Percentiles rank a stretch among this genome's conserved stretches.
phyloP scores from a whole-genome alignment of 1,140 invertebrate genomes.

The Drosophila persimilis region DNA sequence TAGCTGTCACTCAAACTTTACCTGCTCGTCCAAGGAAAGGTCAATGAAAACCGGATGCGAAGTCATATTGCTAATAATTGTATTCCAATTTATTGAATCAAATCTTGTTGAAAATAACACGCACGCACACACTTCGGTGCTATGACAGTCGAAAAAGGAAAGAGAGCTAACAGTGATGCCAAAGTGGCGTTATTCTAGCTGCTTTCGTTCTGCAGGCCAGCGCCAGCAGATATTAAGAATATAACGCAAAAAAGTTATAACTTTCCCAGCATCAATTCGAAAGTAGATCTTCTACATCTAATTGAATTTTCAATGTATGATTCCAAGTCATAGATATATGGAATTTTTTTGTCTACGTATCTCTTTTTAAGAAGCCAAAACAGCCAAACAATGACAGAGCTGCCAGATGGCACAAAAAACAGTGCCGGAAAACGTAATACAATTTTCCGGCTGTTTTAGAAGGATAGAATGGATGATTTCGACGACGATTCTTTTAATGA shows the following conservation, averaged over 20 bases:
- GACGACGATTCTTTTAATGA: slow-evolving; percentile 76
- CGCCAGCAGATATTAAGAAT: background rate
- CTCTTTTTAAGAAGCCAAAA: too few relatives aligned
- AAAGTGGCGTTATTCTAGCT: slow-evolving; percentile 1
- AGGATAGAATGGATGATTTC: slow-evolving; percentile 54
- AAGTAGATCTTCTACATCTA: too few relatives aligned
- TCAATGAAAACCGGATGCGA: slow-evolving; percentile 92
- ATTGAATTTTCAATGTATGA: too few relatives aligned
- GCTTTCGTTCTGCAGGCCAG: background rate
- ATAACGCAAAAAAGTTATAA: background rate
- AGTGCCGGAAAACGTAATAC: too few relatives aligned
- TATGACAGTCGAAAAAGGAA: slow-evolving; percentile 70
- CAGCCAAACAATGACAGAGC: too few relatives aligned
- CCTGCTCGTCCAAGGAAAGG: slow-evolving; percentile 90
- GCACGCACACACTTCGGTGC: slow-evolving; percentile 68
- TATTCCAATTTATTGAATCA: slow-evolving; percentile 39
- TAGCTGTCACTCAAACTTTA: slow-evolving; percentile 77
- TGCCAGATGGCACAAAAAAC: too few relatives aligned
- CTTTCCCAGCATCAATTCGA: too few relatives aligned
- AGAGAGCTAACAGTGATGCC: slow-evolving; percentile 52
- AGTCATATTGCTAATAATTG: slow-evolving; percentile 85
- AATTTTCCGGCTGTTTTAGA: too few relatives aligned
- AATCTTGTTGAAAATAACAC: slow-evolving; percentile 55
- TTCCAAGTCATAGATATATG: too few relatives aligned
- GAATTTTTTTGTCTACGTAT: too few relatives aligned